Conservation (phyloP, 1,140 invertebrate genomes). For the Scaptomyza pallida region DNA sequence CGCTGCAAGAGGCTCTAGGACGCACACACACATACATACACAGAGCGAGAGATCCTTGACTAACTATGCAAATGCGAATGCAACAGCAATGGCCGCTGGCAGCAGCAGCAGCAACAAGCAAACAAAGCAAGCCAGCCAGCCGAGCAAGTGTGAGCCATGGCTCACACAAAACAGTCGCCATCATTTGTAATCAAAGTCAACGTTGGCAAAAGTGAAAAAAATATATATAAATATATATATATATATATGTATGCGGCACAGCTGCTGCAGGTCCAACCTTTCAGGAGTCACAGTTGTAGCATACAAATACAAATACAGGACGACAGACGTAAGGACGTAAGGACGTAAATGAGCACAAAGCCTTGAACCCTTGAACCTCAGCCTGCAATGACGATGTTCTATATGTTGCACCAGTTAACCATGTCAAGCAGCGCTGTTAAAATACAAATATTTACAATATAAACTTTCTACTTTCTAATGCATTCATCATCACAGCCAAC, state of each 20-base stretch:
- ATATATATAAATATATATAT: constrained; percentile 12
- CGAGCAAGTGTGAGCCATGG: constrained; percentile 10
- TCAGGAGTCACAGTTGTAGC: constrained; percentile 25
- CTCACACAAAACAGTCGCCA: constrained; percentile 43
- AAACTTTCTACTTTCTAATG: constrained; percentile 26
- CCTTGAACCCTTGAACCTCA: constrained; percentile 49
- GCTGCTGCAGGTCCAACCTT: constrained; percentile 32
- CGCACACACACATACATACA: constrained; percentile 27
- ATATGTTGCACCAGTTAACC: constrained; percentile 26
- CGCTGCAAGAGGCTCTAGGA: constrained; percentile 32
- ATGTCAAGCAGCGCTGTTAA: constrained; percentile 48
- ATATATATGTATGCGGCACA: constrained; percentile 19
- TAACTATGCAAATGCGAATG: constrained; percentile 50
- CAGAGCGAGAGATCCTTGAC: constrained; percentile 36
- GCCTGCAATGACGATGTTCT: not conserved
- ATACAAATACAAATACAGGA: constrained; percentile 27
- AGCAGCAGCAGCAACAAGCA: not conserved
- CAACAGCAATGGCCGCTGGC: constrained; percentile 50
- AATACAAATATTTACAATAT: constrained; percentile 29
- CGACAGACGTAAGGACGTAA: constrained; percentile 16
- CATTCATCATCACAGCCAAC: constrained; percentile 11
- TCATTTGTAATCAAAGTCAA: constrained; percentile 70
- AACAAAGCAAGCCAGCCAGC: constrained; percentile 14
- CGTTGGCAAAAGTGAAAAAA: constrained; percentile 43
- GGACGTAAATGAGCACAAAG: constrained; percentile 42